These are phyloP conservation scores for Machimus rusticus DNA, from an alignment of 2,888 invertebrate genomes.

Conservation along the genomic window DNA sequence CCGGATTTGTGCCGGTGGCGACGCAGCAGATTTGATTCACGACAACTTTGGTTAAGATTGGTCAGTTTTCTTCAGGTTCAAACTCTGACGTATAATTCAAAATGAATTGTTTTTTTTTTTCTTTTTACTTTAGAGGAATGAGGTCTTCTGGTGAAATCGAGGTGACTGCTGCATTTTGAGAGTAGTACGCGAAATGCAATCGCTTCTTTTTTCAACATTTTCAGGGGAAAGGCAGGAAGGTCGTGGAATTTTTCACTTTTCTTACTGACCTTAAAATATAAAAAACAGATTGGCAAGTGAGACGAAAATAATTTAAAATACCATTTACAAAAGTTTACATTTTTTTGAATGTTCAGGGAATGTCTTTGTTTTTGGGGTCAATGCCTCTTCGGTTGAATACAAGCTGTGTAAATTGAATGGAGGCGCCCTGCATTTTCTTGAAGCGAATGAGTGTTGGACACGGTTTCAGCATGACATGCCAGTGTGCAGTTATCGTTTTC, in stretches of 20 bases:
- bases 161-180: background rate
- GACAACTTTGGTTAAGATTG: conserved; percentile 30
- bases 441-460: background rate
- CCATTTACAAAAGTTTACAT: background rate
- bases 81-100: background rate
- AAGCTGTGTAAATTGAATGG: background rate
- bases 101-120: background rate
- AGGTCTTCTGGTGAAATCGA: conserved; percentile 25
- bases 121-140: background rate
- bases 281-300: background rate
- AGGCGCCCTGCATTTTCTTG: background rate
- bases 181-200: background rate
- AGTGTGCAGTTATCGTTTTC: background rate
- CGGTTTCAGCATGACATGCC: background rate
- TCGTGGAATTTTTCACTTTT: background rate
- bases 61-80: conserved; percentile 31
- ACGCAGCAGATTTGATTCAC: conserved; percentile 20
- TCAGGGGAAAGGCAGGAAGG: background rate
- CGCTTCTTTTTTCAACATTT: background rate
- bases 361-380: background rate
- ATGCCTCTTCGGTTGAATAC: background rate
- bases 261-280: background rate
- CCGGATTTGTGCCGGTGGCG: background rate
- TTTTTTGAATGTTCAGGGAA: background rate
- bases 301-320: background rate